These are phyloP conservation scores for Aporophyla lueneburgensis DNA, from an alignment of 2,888 invertebrate species.

Conservation along the genomic window DNA sequence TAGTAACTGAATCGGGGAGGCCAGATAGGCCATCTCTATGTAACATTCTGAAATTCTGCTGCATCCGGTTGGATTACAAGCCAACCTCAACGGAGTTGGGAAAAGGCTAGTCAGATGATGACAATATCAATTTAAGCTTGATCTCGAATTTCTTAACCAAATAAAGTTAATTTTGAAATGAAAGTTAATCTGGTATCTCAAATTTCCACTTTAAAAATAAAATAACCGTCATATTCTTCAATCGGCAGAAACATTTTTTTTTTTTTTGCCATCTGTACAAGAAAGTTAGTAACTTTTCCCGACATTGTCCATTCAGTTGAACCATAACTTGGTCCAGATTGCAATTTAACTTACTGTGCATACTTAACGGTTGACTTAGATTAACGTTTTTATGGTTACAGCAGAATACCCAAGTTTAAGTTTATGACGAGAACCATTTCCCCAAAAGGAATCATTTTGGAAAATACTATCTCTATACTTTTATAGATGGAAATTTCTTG, in stretches of 20 bases:
- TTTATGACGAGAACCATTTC: not conserved
- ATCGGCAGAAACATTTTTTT: not conserved
- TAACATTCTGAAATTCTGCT: not conserved
- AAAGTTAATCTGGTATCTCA: not conserved
- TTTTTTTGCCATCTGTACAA: conserved; percentile 40
- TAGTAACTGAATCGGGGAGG: not conserved
- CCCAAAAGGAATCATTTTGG: too few relatives aligned
- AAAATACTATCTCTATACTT: too few relatives aligned
- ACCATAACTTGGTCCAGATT: conserved; percentile 48
- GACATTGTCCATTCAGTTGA: conserved; percentile 42
- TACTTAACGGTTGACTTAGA: conserved; percentile 25
- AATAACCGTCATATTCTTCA: not conserved
- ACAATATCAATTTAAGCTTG: not conserved
- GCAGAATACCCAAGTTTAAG: not conserved
- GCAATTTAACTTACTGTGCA: conserved; percentile 49
- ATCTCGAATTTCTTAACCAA: too few relatives aligned
- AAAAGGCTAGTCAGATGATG: not conserved
- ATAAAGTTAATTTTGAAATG: not conserved
- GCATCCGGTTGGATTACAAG: not conserved
- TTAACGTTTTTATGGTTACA: conserved; percentile 19
- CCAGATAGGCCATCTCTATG: not conserved
- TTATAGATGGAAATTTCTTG: too few relatives aligned
- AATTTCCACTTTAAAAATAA: not conserved
- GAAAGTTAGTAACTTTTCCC: conserved; percentile 46
- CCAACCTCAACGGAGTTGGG: not conserved